Conservation (phyloP, 2,888 invertebrate species). For the Lepidocyrtinus sp. region DNA sequence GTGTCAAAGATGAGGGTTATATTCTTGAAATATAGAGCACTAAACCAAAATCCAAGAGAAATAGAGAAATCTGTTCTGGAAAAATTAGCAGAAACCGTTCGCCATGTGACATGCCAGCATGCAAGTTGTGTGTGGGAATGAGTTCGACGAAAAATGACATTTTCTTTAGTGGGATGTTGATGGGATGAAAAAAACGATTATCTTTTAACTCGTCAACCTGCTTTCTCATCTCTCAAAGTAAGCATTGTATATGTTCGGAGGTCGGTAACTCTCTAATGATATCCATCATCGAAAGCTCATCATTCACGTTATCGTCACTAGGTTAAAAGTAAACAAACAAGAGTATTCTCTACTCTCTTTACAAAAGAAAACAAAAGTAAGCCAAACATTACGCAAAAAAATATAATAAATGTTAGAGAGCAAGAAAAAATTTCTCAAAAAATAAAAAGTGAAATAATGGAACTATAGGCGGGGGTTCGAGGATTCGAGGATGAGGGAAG, state of each 20-base stretch:
- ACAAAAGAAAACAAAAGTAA: neutral
- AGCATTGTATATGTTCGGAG: neutral
- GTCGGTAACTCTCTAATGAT: slow-evolving; percentile 28
- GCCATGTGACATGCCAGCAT: too few relatives aligned
- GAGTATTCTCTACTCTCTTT: neutral
- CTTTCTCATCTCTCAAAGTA: slow-evolving; percentile 28
- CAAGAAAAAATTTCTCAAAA: neutral
- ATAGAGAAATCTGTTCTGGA: too few relatives aligned
- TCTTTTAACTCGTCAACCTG: slow-evolving; percentile 10
- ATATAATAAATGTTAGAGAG: neutral
- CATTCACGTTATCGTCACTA: slow-evolving; percentile 17
- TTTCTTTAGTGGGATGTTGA: too few relatives aligned
- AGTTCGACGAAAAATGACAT: too few relatives aligned
- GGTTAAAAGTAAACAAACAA: slow-evolving; percentile 18
- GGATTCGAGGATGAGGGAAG: slow-evolving; percentile 21
- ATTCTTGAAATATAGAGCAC: too few relatives aligned
- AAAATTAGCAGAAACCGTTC: too few relatives aligned
- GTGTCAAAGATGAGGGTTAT: too few relatives aligned
- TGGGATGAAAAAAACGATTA: slow-evolving; percentile 5
- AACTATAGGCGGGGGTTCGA: slow-evolving; percentile 2
- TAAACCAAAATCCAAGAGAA: too few relatives aligned
- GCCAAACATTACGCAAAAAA: neutral
- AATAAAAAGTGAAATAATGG: neutral
- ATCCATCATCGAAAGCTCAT: slow-evolving; percentile 39
- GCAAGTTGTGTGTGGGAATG: too few relatives aligned